A percentile compares a stretch with the other conserved stretches of the same genome.
Evolutionary conservation across 2,797 vertebrate genomes (phyloP).

Genomic region (Hippoglossus hippoglossus): DNA sequence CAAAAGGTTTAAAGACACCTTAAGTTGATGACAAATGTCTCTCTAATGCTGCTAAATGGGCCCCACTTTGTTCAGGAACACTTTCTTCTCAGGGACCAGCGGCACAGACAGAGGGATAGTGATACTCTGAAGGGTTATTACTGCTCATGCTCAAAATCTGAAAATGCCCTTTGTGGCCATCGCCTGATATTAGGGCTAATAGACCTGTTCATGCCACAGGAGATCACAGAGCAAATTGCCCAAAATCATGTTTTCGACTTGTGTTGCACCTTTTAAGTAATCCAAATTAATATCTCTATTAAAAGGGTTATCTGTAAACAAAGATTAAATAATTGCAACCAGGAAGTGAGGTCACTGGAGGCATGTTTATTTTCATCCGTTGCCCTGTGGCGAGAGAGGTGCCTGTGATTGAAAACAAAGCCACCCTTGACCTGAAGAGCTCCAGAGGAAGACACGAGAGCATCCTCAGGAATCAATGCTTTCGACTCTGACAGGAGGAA

Average conservation of each 20-base stretch:
- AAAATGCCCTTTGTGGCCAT: slow-evolving; percentile 37
- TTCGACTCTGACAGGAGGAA: slow-evolving; percentile 45
- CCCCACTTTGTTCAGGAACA: slow-evolving; percentile 55
- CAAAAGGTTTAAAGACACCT: slow-evolving; percentile 44
- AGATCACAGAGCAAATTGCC: slow-evolving; percentile 33
- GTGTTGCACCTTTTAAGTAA: slow-evolving; percentile 34
- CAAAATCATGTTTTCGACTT: slow-evolving; percentile 11
- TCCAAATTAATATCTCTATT: slow-evolving; percentile 35
- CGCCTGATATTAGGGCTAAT: slow-evolving; percentile 20
- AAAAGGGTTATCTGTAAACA: slow-evolving; percentile 35
- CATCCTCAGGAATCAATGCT: slow-evolving; percentile 39
- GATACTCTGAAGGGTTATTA: slow-evolving; percentile 25
- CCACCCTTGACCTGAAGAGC: slow-evolving; percentile 32
- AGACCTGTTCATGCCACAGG: slow-evolving; percentile 19
- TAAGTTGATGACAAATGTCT: slow-evolving; percentile 31
- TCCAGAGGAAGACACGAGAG: slow-evolving; percentile 28
- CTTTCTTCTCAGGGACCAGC: slow-evolving; percentile 39
- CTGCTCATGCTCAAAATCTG: slow-evolving; percentile 34
- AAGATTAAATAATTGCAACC: slow-evolving; percentile 22
- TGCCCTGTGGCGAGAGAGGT: slow-evolving; percentile 14
- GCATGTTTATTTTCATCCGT: slow-evolving; percentile 16
- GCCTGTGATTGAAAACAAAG: slow-evolving; percentile 46
- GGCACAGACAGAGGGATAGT: slow-evolving; percentile 7
- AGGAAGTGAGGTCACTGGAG: slow-evolving; percentile 46
- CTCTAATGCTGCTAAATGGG: slow-evolving; percentile 47